Evolutionary conservation across 2,888 invertebrate species (phyloP).

Genomic region (Pomacea canaliculata): DNA sequence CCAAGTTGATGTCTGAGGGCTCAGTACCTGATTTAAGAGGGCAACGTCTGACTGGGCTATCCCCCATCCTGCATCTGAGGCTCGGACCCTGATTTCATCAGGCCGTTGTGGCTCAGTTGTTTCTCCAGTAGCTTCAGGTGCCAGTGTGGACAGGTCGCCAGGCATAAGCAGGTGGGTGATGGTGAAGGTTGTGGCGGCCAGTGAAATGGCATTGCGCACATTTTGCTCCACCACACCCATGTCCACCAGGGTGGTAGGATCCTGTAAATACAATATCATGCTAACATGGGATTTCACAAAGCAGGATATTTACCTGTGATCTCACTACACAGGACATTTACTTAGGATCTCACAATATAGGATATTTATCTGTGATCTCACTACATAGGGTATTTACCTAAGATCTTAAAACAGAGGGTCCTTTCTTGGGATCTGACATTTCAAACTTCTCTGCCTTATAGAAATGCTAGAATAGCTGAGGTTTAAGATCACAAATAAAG

Average conservation of each 20-base stretch:
- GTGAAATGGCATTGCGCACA: conserved; percentile 57
- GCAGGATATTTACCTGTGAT: too few species aligned
- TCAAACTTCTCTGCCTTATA: too few species aligned
- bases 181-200: conserved; percentile 55
- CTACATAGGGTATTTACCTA: too few species aligned
- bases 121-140: conserved; percentile 17
- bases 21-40: conserved; percentile 11
- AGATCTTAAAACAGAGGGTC: too few species aligned
- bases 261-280: conserved; percentile 36
- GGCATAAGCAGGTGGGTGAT: conserved; percentile 43
- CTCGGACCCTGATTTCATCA: conserved; percentile 20
- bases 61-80: conserved; percentile 23
- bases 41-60: conserved; percentile 16
- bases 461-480: too few species aligned
- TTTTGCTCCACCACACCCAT: conserved; percentile 57
- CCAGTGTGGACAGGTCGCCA: conserved; percentile 31
- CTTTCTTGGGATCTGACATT: too few species aligned
- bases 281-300: too few species aligned
- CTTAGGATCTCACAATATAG: too few species aligned
- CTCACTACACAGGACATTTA: too few species aligned
- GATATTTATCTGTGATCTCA: too few species aligned
- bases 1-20: too few species aligned
- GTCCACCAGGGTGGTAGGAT: conserved; percentile 57
- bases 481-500: too few species aligned
- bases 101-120: not conserved